Evolutionary conservation across 2,888 invertebrate species (phyloP).

Genomic region (Schizaphis graminum): DNA sequence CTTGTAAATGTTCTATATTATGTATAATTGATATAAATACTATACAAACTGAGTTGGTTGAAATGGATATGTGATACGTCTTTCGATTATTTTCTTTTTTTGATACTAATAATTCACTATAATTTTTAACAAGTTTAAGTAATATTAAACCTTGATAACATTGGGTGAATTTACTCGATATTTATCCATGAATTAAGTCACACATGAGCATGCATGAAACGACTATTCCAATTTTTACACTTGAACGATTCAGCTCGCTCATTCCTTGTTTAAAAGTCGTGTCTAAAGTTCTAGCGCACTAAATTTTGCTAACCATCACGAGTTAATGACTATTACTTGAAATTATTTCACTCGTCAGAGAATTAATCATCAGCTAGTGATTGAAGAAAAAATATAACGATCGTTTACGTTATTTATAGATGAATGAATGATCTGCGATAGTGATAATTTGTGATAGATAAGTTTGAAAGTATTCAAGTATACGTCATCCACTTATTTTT

Average conservation of each 20-base stretch:
- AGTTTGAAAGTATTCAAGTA: too few relatives aligned
- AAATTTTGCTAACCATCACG: not conserved
- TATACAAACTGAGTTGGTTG: not conserved
- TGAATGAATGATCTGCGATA: not conserved
- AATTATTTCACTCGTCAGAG: not conserved
- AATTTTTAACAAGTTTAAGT: not conserved
- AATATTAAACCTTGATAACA: not conserved
- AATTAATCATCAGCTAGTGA: not conserved
- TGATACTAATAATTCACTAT: not conserved
- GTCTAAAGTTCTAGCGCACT: not conserved
- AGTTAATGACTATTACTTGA: not conserved
- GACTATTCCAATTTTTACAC: not conserved
- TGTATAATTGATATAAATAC: not conserved
- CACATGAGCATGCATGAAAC: not conserved
- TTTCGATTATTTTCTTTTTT: not conserved
- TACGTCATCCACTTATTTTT: not conserved
- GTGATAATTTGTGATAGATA: too few relatives aligned
- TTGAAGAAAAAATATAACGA: too few relatives aligned
- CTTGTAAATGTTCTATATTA: not conserved
- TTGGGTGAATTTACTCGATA: not conserved
- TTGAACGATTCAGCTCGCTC: not conserved
- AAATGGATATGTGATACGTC: not conserved
- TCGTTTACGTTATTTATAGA: not conserved
- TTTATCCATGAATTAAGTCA: not conserved
- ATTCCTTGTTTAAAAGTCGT: not conserved